Conservation (phyloP, 2,113 vertebrate genomes). For the Struthidea cinerea region DNA sequence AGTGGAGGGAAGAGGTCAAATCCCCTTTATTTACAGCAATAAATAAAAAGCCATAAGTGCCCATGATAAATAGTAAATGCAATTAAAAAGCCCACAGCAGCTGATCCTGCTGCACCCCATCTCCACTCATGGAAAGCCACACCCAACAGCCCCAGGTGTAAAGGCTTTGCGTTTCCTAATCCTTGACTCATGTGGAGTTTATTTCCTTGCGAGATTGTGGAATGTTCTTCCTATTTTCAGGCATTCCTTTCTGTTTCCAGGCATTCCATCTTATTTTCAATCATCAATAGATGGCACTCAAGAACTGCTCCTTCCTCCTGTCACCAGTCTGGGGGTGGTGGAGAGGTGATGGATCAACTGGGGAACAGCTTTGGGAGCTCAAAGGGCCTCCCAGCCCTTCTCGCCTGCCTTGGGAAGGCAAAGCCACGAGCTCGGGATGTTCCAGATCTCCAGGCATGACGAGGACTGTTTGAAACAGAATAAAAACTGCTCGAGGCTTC, state of each 20-base stretch:
- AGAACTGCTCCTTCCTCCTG: neutral
- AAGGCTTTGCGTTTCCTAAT: neutral
- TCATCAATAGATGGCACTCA: neutral
- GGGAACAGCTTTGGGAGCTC: neutral
- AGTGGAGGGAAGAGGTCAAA: neutral
- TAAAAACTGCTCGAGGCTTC: neutral
- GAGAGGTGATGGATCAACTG: fast-evolving
- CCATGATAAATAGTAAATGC: neutral
- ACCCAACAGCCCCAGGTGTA: neutral
- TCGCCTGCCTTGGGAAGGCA: neutral
- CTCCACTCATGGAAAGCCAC: neutral
- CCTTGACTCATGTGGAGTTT: neutral
- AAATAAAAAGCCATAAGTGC: neutral
- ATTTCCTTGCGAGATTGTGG: neutral
- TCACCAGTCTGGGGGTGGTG: fast-evolving
- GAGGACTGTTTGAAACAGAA: fast-evolving
- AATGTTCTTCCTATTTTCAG: neutral
- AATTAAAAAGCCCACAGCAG: neutral
- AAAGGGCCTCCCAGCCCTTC: fast-evolving
- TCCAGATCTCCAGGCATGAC: fast-evolving
- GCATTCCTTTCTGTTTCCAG: neutral
- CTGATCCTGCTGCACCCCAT: neutral
- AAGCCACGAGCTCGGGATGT: fast-evolving
- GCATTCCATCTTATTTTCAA: neutral
- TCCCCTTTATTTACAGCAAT: neutral